These are phyloP conservation scores for Sardinella longiceps DNA, from an alignment of 2,797 vertebrate species.

Conservation along the genomic window DNA sequence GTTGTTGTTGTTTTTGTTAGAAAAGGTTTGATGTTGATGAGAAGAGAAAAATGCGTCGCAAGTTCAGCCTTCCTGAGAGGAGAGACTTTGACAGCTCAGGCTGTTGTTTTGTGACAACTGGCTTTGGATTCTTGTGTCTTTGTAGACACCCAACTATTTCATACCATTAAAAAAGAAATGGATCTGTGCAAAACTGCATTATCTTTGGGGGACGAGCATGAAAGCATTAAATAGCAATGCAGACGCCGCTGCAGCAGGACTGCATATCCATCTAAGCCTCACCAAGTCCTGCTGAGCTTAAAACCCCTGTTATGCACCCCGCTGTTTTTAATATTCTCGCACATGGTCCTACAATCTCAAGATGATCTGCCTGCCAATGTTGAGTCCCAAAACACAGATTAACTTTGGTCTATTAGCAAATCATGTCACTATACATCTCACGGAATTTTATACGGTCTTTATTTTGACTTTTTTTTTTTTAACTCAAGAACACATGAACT, in stretches of 20 bases:
- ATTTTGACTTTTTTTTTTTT: background rate
- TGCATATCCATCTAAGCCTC: background rate
- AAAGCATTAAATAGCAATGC: background rate
- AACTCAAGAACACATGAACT: too few relatives aligned
- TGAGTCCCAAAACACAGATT: background rate
- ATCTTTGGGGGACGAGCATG: background rate
- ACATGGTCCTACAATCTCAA: conserved; percentile 9
- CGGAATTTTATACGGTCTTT: background rate
- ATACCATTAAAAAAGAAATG: background rate
- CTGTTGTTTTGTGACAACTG: background rate
- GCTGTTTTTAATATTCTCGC: conserved; percentile 21
- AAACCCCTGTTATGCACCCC: background rate
- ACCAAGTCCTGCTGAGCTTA: background rate
- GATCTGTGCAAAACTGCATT: background rate
- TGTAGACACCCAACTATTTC: background rate
- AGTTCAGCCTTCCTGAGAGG: background rate
- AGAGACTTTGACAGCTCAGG: conserved; percentile 1
- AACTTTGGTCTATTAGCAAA: background rate
- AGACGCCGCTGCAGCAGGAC: background rate
- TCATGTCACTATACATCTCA: background rate
- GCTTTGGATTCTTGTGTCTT: background rate
- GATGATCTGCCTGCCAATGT: conserved; percentile 4
- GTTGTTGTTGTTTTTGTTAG: conserved; percentile 17
- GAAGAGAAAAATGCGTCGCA: background rate
- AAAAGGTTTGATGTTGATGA: background rate